Base-by-base conservation (phyloP, 1,140 invertebrate species). In the Andrena cerasifolii region DNA sequence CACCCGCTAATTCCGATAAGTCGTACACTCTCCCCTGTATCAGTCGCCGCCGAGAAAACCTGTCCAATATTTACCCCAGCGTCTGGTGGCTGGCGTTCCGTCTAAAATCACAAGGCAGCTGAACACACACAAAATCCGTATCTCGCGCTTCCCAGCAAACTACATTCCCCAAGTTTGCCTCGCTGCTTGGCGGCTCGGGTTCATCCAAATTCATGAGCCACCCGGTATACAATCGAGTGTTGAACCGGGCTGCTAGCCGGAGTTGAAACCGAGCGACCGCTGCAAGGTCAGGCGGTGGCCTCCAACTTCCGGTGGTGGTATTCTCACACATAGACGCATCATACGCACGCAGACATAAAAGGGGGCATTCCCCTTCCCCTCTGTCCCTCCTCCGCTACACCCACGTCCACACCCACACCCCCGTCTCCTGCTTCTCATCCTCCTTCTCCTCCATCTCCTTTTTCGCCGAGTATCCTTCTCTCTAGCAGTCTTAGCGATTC, bases 271-370 rank as follows among this genome's bases (percentile, higher is more conserved):
- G 74, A 83, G 49, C 78, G 70, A 83, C 76, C 77, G 74, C 88
- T 86, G 89, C 90, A 92, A 92, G 91, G 91, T 92, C 91, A 92
- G 87, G 72, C 90, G 80, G 88, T 92, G 91, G 91, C 91, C 91
- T 92, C 91, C 86, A 92, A 92, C 90, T 92, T 92, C 91, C 91
- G 90, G 90, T 92, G 88, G 86, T 90, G 73, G 82, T 85, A 80
- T 80, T 79, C 84, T 54, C 70, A 79, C 62, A 80, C 83, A 84
- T 66, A 62, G 80, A 47, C 68, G 63, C 77, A 63, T 53, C 59
- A 70, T 80, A 80, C 73, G 78, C 79, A 83, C 81, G 83, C 72
- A 59, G 72, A 62, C 56, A 53, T 79, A 85, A 79, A 85, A 84
- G 66, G 72, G 71, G 73, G 51, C 62, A 78, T 66, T 78, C 66